Percentiles rank a stretch among this genome's conserved stretches.
phyloP scores from a whole-genome alignment of 53 echinoderm and acorn worm genomes.

The Mesocentrotus franciscanus region DNA sequence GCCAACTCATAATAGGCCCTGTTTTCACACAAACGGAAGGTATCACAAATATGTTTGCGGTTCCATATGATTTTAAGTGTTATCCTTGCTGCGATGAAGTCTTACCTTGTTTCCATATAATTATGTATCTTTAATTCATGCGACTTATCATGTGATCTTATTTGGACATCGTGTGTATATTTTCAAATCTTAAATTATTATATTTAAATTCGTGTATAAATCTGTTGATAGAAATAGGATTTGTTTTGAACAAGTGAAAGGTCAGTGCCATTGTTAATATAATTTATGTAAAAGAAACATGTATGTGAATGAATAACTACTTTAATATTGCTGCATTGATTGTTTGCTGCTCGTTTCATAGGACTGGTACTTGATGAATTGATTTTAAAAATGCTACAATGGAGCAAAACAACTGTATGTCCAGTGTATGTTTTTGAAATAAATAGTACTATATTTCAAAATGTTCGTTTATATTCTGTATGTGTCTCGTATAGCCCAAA shows the following conservation, averaged over 20 bases:
- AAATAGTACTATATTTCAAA: constrained; percentile 4
- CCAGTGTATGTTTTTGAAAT: neutral
- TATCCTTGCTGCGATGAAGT: neutral
- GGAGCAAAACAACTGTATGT: neutral
- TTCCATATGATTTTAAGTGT: neutral
- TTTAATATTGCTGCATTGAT: neutral
- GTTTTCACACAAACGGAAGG: neutral
- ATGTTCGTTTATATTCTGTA: neutral
- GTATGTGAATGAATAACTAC: neutral
- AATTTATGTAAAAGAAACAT: neutral
- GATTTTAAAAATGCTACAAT: neutral
- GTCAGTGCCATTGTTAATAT: too few species aligned
- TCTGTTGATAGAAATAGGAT: neutral
- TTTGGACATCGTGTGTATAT: neutral
- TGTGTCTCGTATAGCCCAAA: neutral
- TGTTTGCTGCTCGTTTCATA: neutral
- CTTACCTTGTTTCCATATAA: neutral
- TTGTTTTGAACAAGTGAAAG: too few species aligned
- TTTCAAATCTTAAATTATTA: constrained; percentile 13
- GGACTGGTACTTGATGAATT: neutral
- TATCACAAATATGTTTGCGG: neutral
- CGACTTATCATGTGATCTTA: neutral
- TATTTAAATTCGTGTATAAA: constrained; percentile 15
- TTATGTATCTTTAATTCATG: neutral
- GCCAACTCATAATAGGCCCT: neutral